Evolutionary conservation across 2,888 invertebrate species (phyloP), one percentile per base, ranked within the genome.

Genomic region (Stenchaetothrips biformis): DNA sequence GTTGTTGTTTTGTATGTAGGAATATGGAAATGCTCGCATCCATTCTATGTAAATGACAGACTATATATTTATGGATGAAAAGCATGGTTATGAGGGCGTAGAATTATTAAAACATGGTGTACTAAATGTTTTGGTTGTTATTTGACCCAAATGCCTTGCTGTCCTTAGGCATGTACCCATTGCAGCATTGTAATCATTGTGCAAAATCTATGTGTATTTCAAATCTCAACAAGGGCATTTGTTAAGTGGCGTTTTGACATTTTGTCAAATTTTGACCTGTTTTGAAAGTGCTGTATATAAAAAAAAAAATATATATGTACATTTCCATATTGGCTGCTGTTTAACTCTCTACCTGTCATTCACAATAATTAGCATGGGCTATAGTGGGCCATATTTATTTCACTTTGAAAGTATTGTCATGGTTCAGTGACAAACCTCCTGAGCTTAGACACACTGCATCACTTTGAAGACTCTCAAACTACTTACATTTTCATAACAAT

Each of bases 11-110:
- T 74, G 67, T 74, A 74, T 74, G 67, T 74, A 74, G 67, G 25
- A 74, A 21, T 74, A 74, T 74, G 67, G 67, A n/a, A 74, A 74
- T 21, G 67, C 67, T 74, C 25, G 67, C 67, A 74, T 74, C 67
- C 67, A 74, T 74, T 74, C 67, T 74, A 74, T 74, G 67, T 74
- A 74, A 74, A 74, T 74, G 67, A 74, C 67, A 74, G 25, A 74
- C 67, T 74, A 74, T 74, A 59, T 59, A 74, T 74, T 74, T 74
- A 74, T 74, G 67, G 67, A 74, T 74, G 67, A 74, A 25, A 74
- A 21, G 25, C 25, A 25, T 25, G 67, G 67, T 74, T 74, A 74
- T n/a, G 67, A 74, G 67, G 67, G 67, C 21, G 67, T 74, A 74
- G 67, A 74, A 74, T 25, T 74, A 74, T 74, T 74, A 74, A 74